These are phyloP conservation scores for Daphoenositta chrysoptera DNA, from an alignment of 2,113 vertebrate genomes.

Conservation along the genomic window DNA sequence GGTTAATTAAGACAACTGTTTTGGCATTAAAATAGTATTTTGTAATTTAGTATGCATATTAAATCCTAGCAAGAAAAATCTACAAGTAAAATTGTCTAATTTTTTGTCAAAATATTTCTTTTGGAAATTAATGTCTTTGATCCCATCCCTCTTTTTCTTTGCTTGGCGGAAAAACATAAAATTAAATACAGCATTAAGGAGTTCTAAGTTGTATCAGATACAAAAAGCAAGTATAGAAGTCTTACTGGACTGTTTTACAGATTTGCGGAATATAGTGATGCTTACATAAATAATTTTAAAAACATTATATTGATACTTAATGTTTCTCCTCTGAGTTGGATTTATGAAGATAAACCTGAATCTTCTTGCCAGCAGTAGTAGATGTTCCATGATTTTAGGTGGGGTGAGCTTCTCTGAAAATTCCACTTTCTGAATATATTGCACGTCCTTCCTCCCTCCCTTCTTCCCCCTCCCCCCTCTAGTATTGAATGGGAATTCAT, in stretches of 20 bases:
- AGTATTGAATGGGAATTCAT: background rate
- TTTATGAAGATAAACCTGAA: background rate
- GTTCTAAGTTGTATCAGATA: background rate
- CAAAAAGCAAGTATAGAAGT: background rate
- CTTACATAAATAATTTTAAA: background rate
- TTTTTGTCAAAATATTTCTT: background rate
- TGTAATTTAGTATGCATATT: background rate
- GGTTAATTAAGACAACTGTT: background rate
- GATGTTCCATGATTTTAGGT: background rate
- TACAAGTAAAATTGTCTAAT: background rate
- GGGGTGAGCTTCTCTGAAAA: background rate
- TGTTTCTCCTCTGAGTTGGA: background rate
- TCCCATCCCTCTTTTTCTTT: background rate
- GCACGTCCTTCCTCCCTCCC: background rate
- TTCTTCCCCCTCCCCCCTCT: no score
- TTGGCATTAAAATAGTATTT: background rate
- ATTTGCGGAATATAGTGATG: background rate
- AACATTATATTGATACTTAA: background rate
- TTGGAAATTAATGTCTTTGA: background rate
- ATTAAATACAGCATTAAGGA: background rate
- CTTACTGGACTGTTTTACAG: background rate
- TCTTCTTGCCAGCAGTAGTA: background rate
- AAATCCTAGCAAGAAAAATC: background rate
- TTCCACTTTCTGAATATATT: background rate
- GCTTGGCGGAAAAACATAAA: background rate